Base-by-base conservation (phyloP, 2,888 invertebrate genomes). In the Caenorhabditis afra region DNA sequence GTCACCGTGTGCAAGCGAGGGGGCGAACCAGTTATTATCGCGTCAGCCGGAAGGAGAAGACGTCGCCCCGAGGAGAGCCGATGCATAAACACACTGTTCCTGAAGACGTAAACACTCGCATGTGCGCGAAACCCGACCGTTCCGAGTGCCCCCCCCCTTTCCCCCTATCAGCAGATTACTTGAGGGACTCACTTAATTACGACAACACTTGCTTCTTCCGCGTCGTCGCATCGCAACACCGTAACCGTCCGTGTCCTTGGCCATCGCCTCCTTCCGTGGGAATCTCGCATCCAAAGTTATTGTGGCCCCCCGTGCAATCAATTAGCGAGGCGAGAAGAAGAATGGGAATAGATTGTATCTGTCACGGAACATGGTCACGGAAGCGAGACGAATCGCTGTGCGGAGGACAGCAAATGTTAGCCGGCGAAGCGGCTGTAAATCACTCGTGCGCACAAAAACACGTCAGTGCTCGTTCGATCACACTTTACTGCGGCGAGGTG, bases 401-500 rank as follows among this genome's bases (percentile, higher is more conserved):
- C n/a, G 39, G n/a, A 22, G 23, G 55, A 67, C 22, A 20, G 12
- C 49, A 11, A 16, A 29, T 20, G 45, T 52, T 68, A 29, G 68
- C 52, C 59, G 29, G 53, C n/a, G n/a, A 7, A 39, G n/a, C 14
- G 55, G 71, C 62, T 71, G 71, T 71, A 71, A 71, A 71, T 71
- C 71, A 71, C 47, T 71, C 53, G 59, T n/a, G 53, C 59, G 68
- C 68, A 52, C 59, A 68, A 68, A 68, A 68, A 59, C 68, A 68
- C 52, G 59, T 59, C 68, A 59, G 59, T 22, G 8, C 18, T 37
- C 57, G 22, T 52, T 45, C 68, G 39, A 57, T 47, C 55, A 70
- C 52, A 59, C 68, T 68, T 68, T 68, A 68, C 67, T 49, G 67
- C 67, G n/a, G n/a, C n/a, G n/a, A n/a, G n/a, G n/a, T n/a, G n/a